These are phyloP conservation scores for Harpalus rubripes DNA, from an alignment of 2,888 invertebrate species.

Conservation along the genomic window DNA sequence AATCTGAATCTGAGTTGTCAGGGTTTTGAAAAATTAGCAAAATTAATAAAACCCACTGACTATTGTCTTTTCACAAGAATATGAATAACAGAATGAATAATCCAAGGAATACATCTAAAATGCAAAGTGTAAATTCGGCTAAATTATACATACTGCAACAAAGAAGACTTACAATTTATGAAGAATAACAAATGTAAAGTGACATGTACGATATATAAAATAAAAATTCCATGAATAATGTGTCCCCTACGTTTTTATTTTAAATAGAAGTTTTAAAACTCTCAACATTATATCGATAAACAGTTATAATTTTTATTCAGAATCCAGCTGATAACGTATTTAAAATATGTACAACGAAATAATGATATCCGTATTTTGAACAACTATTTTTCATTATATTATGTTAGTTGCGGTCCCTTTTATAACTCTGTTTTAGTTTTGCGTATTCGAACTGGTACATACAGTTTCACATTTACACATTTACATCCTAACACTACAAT, in stretches of 20 bases:
- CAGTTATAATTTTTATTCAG: constrained; percentile 66
- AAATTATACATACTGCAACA: not conserved
- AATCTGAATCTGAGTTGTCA: too few species aligned
- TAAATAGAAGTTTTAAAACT: constrained; percentile 48
- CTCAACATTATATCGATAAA: constrained; percentile 55
- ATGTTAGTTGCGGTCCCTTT: constrained; percentile 63
- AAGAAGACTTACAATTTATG: constrained; percentile 6
- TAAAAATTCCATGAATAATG: constrained; percentile 16
- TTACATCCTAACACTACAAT: constrained; percentile 55
- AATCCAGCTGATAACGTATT: constrained; percentile 67
- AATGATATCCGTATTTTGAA: constrained; percentile 50
- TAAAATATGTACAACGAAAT: constrained; percentile 64
- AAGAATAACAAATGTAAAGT: constrained; percentile 4
- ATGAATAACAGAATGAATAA: not conserved
- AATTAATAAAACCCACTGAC: not conserved
- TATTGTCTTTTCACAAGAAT: not conserved
- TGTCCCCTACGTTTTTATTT: constrained; percentile 35
- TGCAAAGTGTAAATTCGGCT: not conserved
- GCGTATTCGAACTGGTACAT: constrained; percentile 50
- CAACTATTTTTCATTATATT: constrained; percentile 42
- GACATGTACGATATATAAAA: constrained; percentile 16
- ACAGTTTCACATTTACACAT: constrained; percentile 61
- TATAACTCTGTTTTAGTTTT: constrained; percentile 62
- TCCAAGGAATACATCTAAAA: not conserved
- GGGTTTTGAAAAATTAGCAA: not conserved